phyloP scores from a whole-genome alignment of 2,797 vertebrate genomes.

The Myotis planiceps region DNA sequence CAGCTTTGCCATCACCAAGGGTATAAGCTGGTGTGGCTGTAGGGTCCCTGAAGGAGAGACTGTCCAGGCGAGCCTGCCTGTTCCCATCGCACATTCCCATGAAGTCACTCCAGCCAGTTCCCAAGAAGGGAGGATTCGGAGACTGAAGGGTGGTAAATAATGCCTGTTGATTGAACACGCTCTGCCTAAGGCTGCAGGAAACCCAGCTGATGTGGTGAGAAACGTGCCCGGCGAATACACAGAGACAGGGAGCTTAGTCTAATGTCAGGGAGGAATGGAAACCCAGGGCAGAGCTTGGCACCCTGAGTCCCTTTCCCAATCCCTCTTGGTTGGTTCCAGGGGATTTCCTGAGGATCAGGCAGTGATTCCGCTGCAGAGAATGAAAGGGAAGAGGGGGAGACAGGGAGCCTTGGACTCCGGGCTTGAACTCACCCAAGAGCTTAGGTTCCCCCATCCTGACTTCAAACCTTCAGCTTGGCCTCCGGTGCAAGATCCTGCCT shows the following conservation, averaged over 20 bases:
- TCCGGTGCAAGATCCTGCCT: background rate
- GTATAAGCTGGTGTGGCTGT: background rate
- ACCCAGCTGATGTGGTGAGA: background rate
- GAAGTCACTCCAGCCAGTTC: background rate
- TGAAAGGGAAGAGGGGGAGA: conserved; percentile 55
- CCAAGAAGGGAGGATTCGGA: accelerated
- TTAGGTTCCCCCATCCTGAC: background rate
- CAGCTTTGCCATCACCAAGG: background rate
- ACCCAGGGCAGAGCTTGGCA: background rate
- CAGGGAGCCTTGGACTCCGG: background rate
- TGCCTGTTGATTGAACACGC: background rate
- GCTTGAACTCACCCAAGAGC: conserved; percentile 53
- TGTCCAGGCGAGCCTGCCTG: background rate
- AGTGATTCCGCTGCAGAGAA: conserved; percentile 33
- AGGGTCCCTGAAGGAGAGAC: background rate
- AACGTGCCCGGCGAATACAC: background rate
- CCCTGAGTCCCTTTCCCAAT: background rate
- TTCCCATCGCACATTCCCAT: background rate
- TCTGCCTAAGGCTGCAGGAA: background rate
- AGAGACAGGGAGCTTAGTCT: conserved; percentile 27
- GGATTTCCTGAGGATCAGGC: background rate
- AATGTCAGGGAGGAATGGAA: background rate
- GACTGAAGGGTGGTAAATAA: background rate
- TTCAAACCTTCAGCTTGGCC: background rate
- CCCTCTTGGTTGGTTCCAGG: background rate